Evolutionary conservation across 37 sponge, comb jelly and placozoan genomes (phyloP).

Genomic region (Trichoplax adhaerens): DNA sequence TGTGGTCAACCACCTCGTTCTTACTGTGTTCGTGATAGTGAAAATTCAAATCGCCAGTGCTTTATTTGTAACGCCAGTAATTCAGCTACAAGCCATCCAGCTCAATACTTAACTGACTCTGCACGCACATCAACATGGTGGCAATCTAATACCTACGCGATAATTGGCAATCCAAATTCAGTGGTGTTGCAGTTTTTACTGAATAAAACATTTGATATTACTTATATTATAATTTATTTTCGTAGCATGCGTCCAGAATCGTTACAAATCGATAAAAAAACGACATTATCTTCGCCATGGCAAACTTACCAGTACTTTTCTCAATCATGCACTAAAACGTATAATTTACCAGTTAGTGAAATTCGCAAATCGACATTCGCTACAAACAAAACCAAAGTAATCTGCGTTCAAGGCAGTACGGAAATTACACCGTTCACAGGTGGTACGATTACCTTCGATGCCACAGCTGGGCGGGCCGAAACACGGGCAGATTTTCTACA

Average conservation of each 20-base stretch:
- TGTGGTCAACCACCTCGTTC: too few relatives aligned
- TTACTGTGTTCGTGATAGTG: too few relatives aligned
- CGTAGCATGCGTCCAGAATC: slow-evolving; percentile 15
- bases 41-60: too few relatives aligned
- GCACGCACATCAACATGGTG: slow-evolving; percentile 8
- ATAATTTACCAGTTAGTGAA: slow-evolving; percentile 9
- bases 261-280: slow-evolving; percentile 14
- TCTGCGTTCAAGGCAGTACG: slow-evolving; percentile 1
- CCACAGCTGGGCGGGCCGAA: too few relatives aligned
- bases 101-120: slow-evolving; percentile 15
- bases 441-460: background rate
- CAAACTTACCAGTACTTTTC: slow-evolving; percentile 19
- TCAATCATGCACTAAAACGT: slow-evolving; percentile 11
- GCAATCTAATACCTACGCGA: slow-evolving; percentile 17
- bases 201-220: slow-evolving; percentile 23
- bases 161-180: background rate
- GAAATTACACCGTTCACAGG: slow-evolving; percentile 4
- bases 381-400: background rate
- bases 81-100: background rate
- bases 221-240: slow-evolving; percentile 15
- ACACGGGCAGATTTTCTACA: too few relatives aligned
- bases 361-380: background rate
- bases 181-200: slow-evolving; percentile 10
- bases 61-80: too few relatives aligned
- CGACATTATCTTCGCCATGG: slow-evolving; percentile 8